phyloP scores from a whole-genome alignment of 2,113 vertebrate genomes.

The Procavia capensis region DNA sequence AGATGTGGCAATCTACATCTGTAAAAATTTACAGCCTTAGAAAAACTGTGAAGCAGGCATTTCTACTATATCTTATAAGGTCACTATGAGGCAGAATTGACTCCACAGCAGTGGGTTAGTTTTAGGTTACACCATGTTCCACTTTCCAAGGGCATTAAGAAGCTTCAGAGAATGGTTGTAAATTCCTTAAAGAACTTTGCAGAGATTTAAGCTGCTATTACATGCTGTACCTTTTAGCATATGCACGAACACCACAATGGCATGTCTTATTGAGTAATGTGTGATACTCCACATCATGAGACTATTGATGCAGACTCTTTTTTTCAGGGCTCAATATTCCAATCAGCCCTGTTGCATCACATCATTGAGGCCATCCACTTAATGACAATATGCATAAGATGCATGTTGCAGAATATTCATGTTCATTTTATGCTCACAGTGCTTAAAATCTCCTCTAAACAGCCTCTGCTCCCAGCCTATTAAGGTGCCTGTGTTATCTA shows the following conservation, averaged over 20 bases:
- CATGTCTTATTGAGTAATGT: slow-evolving; percentile 60
- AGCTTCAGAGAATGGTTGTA: neutral
- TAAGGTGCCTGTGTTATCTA: slow-evolving; percentile 78
- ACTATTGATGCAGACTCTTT: slow-evolving; percentile 64
- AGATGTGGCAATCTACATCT: too few relatives aligned
- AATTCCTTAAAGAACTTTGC: neutral
- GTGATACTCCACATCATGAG: slow-evolving; percentile 33
- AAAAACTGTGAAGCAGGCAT: too few relatives aligned
- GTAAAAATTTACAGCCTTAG: too few relatives aligned
- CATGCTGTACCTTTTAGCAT: slow-evolving; percentile 66
- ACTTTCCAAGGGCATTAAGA: neutral
- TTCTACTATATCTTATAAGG: too few relatives aligned
- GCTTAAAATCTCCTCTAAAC: slow-evolving; percentile 77
- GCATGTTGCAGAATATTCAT: slow-evolving; percentile 66
- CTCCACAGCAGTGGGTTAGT: neutral
- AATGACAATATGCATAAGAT: slow-evolving; percentile 69
- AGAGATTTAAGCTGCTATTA: neutral
- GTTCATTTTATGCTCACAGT: slow-evolving; percentile 77
- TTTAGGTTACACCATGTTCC: neutral
- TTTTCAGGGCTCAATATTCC: slow-evolving; percentile 65
- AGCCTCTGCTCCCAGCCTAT: slow-evolving; percentile 71
- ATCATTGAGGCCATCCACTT: slow-evolving; percentile 57
- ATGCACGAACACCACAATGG: slow-evolving; percentile 39
- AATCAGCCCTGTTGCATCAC: slow-evolving; percentile 66
- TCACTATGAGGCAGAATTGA: too few relatives aligned